Evolutionary conservation across 92 coral and sea anemone species (phyloP).

Genomic region (Siderastrea siderea): DNA sequence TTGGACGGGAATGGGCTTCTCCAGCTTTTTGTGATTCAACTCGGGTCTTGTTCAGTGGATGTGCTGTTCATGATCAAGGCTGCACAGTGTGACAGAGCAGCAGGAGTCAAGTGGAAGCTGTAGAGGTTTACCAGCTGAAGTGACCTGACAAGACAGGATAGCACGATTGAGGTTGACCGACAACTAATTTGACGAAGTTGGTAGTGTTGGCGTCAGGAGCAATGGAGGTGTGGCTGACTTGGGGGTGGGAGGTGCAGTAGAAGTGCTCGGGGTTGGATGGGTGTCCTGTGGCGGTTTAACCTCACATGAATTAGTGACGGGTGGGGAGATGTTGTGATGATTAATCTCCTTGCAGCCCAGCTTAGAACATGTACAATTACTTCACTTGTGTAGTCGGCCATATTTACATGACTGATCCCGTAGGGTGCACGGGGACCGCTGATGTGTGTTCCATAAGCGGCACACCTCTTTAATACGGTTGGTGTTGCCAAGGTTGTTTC

Average conservation of each 20-base stretch:
- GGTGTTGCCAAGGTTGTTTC: too few relatives aligned
- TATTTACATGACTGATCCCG: conserved; percentile 2
- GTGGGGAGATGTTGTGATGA: not conserved
- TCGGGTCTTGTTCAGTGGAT: conserved; percentile 38
- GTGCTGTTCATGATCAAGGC: conserved; percentile 49
- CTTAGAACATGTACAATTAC: not conserved
- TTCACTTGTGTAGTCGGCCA: not conserved
- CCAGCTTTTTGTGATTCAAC: conserved; percentile 29
- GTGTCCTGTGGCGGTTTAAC: not conserved
- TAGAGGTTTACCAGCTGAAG: conserved; percentile 47
- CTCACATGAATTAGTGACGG: not conserved
- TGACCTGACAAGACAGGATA: conserved; percentile 45
- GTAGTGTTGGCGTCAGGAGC: not conserved
- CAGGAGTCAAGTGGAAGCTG: conserved; percentile 50
- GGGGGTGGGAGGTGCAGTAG: too few relatives aligned
- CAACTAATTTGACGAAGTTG: not conserved
- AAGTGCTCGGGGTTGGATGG: not conserved
- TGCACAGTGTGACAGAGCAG: conserved; percentile 57
- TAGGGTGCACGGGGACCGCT: not conserved
- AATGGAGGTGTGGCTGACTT: too few relatives aligned
- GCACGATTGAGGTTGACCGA: conserved; percentile 16
- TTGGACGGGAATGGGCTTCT: conserved; percentile 46
- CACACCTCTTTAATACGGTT: conserved; percentile 1
- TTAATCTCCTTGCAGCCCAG: not conserved
- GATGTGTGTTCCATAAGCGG: conserved; percentile 14